Base-by-base conservation (phyloP, 2,113 vertebrate genomes). In the Rhabdomys dilectus region DNA sequence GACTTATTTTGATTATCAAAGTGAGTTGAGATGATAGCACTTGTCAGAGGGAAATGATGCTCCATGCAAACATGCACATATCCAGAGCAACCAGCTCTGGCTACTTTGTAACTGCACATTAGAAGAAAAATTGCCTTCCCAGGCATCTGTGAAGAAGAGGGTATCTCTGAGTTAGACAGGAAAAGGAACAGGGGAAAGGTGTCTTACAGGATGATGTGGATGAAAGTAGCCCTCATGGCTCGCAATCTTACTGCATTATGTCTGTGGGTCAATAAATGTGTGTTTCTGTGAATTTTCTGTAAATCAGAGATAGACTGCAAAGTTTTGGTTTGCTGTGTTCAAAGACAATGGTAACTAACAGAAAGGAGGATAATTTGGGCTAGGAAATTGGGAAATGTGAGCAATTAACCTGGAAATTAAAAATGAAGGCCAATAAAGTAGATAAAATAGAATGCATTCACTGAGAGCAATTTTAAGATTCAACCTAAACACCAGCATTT, bases 1-100 rank as follows among this genome's bases (percentile, higher is more conserved):
- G 78, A 26, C 58, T 95, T 97, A 98, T 98, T 98, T 98, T 98
- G 94, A 96, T 96, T 98, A 82, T 95, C 80, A 96, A 97, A 97
- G 92, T 96, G 92, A 98, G 91, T 90, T 80, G 53, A 96, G 93
- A 88, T 90, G 95, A 98, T 96, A 98, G 92, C 62, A 96, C 34
- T 93, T 92, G 0, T 97, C 89, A 96, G 70, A 93, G 94, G 90
- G 2, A 95, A 98, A 97, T 88, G n/a, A 5, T 62, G 77, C 93
- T 93, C 93, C 66, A 42, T 53, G 64, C n/a, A 92, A 93, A 94
- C 64, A 77, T 45, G 89, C 92, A 98, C 98, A 97, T 45, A 94
- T 96, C 45, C 86, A 70, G 82, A 97, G 72, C 68, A 98, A 93
- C n/a, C 92, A 96, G 26, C 80, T 94, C 91, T 39, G 84, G 56